Evolutionary conservation across 2,113 vertebrate species (phyloP), one percentile per base, ranked within the genome.

Genomic region (Herpetotheres cachinnans): DNA sequence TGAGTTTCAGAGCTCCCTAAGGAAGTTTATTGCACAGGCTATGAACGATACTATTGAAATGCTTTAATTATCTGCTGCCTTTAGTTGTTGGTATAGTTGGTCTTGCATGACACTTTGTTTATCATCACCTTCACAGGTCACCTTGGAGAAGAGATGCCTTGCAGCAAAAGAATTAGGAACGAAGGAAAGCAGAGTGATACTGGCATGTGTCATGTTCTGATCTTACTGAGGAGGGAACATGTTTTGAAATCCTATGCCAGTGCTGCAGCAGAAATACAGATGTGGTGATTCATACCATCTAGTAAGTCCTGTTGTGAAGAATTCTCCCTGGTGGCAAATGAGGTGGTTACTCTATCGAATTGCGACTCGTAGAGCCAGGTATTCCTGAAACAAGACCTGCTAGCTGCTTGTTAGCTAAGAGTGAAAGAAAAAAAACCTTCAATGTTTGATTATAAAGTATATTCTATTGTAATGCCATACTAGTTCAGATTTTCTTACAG

Each of bases 1-100:
- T 95, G 82, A 92, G 40, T 58, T 94, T 70, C 74, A 62, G 67
- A 95, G 62, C 26, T 78, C 73, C 58, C 42, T 24, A 12, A 82
- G 69, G 61, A 81, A 80, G 30, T 49, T 77, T 40, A 77, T 56
- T 80, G 63, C 47, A 77, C 50, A 67, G 34, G 46, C 49, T 89
- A 56, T 2, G 7, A 55, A 54, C 2, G 46, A 59, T 59, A 63
- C 36, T 29, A 42, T 13, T 77, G 74, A 91, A 89, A 93, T 82
- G 25, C 47, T 86, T 93, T 90, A 91, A 95, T 96, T 96, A 94
- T 81, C 81, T 52, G 32, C 50, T 93, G 78, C 27, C 46, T 79
- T 92, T 38, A 40, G 40, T 55, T 72, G 54, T 46, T 86, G 67
- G 34, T 46, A 26, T 6, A 52, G 82, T 14, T 86, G 40, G 62